Evolutionary conservation across 2,113 vertebrate species (phyloP), one percentile per base, ranked within the genome.

Genomic region (Cyanoliseus patagonus): DNA sequence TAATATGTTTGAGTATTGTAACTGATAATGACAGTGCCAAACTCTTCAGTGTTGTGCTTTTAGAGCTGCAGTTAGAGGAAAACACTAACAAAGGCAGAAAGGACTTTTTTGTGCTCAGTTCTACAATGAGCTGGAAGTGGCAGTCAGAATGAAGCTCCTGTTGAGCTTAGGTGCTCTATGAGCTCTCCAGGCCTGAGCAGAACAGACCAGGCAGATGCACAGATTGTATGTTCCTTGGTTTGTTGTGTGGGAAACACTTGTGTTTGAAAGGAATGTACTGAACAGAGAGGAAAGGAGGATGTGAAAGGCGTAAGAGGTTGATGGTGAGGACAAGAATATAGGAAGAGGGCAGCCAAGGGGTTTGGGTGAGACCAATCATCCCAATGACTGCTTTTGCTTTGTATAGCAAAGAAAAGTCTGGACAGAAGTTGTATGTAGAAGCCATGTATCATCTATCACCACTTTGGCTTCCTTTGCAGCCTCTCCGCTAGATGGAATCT

Each of bases 391-490:
- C 15, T 66, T 53, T 42, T 51, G 72, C 49, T 57, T 24, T 17
- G 4, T 37, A 20, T 0, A 79, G 82, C 33, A 66, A 79, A 44
- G 61, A 11, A 55, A 35, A 55, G 78, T 63, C 47, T 39, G 37
- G 51, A 17, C 5, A 55, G 14, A 59, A 33, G 42, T 13, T 41
- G 47, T 35, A 17, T 14, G 31, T 22, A 25, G 61, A 53, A 90
- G 17, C 4, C 75, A 15, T 16, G 11, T 73, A 46, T 55, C 52
- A 1, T 13, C 0, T 64, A 17, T 55, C 57, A 3, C 16, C 0
- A 1, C 68, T 67, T 44, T 66, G 82, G 30, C 52, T 55, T 67
- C 67, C 37, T 42, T 30, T 59, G 18, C 57, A 51, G 59, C 52
- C 41, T 10, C 49, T 73, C 47, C 0, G 0, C 33, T 23, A 53